These are phyloP conservation scores for Solenopsis fugax DNA, from an alignment of 1,140 invertebrate species.

Conservation along the genomic window DNA sequence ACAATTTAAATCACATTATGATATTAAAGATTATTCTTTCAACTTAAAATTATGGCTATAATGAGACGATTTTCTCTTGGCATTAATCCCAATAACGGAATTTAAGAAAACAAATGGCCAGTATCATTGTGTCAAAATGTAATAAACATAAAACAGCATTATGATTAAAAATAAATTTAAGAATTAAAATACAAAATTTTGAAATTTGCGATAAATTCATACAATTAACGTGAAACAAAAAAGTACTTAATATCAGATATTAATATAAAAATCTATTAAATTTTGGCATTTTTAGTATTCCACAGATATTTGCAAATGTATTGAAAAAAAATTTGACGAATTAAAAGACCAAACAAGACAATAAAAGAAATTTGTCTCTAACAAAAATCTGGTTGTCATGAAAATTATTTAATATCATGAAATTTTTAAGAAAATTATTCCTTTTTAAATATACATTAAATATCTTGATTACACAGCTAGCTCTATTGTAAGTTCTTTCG, in stretches of 20 bases:
- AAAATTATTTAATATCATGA: not conserved
- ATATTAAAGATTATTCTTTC: not conserved
- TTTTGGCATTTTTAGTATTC: not conserved
- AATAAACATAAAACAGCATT: conserved; percentile 11
- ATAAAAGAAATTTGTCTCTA: not conserved
- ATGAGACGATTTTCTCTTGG: not conserved
- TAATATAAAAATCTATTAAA: not conserved
- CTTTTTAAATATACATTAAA: conserved; percentile 3
- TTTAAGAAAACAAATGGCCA: not conserved
- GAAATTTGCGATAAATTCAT: not conserved
- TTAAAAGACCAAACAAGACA: not conserved
- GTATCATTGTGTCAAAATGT: not conserved
- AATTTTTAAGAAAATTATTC: not conserved
- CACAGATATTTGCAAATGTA: not conserved
- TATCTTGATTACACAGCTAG: not conserved
- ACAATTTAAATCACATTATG: not conserved
- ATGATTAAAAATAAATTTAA: not conserved
- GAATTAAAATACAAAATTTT: not conserved
- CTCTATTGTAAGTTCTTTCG: not conserved
- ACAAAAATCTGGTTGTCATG: not conserved
- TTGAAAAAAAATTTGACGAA: not conserved
- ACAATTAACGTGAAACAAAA: not conserved
- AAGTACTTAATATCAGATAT: not conserved
- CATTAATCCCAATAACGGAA: not conserved
- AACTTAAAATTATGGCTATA: not conserved